Percentiles rank a stretch among this genome's conserved stretches.
These are phyloP conservation scores for Pseudomyrmex sp. DNA, from an alignment of 1,140 invertebrate species.

Conservation along the genomic window DNA sequence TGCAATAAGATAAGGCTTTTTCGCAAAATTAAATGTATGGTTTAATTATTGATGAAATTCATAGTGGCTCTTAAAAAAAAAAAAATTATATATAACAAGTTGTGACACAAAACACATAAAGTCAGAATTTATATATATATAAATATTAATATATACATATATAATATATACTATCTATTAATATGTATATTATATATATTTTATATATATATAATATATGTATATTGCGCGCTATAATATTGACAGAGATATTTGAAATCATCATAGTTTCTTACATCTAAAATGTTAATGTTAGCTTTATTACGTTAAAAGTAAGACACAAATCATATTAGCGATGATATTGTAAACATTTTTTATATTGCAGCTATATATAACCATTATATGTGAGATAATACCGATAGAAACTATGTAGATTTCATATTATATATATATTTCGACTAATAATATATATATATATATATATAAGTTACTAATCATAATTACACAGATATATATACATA, in stretches of 20 bases:
- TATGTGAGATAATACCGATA: constrained; percentile 30
- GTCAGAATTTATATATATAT: constrained; percentile 75
- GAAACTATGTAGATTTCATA: constrained; percentile 66
- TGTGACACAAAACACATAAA: constrained; percentile 40
- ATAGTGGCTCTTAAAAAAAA: constrained; percentile 46
- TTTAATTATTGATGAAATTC: constrained; percentile 62
- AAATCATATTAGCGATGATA: constrained; percentile 32
- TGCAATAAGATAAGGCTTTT: constrained; percentile 65
- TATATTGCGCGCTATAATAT: too few species aligned
- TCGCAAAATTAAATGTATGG: constrained; percentile 65
- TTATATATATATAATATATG: too few species aligned
- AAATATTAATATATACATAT: constrained; percentile 70
- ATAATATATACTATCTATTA: constrained; percentile 11
- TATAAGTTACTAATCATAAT: constrained; percentile 69
- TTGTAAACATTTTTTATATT: constrained; percentile 44
- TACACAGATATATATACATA: constrained; percentile 73
- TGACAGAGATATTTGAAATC: constrained; percentile 63
- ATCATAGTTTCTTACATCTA: constrained; percentile 55
- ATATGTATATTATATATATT: too few species aligned
- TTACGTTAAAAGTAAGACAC: constrained; percentile 8
- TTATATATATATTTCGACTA: constrained; percentile 50
- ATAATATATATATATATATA: constrained; percentile 61
- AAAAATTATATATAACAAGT: constrained; percentile 47
- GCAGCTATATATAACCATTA: constrained; percentile 42
- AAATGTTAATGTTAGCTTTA: constrained; percentile 47